Base-by-base conservation (phyloP, 2,888 invertebrate species). In the Timema podura region DNA sequence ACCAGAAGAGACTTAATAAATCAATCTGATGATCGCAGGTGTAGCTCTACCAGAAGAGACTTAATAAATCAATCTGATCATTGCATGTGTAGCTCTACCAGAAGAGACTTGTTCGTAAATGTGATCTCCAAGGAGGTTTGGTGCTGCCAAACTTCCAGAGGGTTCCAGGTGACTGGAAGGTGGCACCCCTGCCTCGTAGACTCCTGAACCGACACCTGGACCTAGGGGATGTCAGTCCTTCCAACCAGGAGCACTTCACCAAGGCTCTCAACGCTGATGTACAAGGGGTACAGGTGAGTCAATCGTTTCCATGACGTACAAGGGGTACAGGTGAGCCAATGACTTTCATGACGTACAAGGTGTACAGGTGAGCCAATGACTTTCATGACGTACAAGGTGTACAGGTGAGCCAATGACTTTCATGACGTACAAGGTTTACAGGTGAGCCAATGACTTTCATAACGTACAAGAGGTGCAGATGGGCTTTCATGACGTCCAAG, bases 161-260 rank as follows among this genome's bases (percentile, higher is more conserved):
- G 65, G 82, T 84, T n/a, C 67, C 78, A 0, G 80, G 83, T 69
- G 78, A 82, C 48, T 90, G 90, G 90, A 85, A 80, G 76, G 84
- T 89, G 64, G 82, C 82, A 68, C 83, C 88, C 65, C 78, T 89
- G 74, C 84, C 89, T 67, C 74, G 82, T 74, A 80, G 86, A 78
- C 79, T 87, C 74, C 79, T 83, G 84, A 84, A 87, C 78, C 86
- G 88, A 72, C 85, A 86, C 76, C 76, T 90, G 76, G 88, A 90
- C 79, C 81, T 88, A 72, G 88, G 89, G 9, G 88, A 89, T 78
- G 88, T 88, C 0, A 86, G 87, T 46, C 86, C 89, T n/a, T 82
- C 86, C 45, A 85, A 87, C 77, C 81, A 83, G 1, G 81, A 82
- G 13, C 87, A 87, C 76, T 86, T 88, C 76, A 80, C 82, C 1